Conservation (phyloP, 2,113 vertebrate genomes). For the Gadus chalcogrammus region DNA sequence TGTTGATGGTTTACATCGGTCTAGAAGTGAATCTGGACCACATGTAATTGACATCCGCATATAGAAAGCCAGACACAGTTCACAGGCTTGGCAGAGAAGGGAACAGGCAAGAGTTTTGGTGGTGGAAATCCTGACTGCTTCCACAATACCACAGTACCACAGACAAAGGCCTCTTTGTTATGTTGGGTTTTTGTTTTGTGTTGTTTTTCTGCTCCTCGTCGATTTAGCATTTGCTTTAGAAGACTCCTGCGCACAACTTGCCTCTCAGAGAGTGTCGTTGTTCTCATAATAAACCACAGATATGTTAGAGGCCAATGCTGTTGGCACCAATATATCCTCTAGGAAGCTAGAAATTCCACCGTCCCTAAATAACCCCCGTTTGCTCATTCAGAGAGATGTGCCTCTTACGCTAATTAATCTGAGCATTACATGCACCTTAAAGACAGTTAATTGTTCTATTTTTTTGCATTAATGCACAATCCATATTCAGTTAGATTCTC, state of each 20-base stretch:
- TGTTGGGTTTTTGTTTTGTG: not conserved
- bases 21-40: no score
- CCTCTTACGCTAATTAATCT: no score
- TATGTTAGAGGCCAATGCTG: not conserved
- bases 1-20: no score
- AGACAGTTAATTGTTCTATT: no score
- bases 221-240: conserved; percentile 20
- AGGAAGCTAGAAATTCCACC: conserved; percentile 16
- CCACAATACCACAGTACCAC: conserved; percentile 20
- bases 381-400: no score
- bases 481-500: no score
- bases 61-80: not conserved
- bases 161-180: conserved; percentile 36
- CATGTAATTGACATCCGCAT: not conserved
- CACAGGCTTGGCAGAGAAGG: not conserved
- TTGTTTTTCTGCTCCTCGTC: no score
- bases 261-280: conserved; percentile 13
- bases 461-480: no score
- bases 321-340: conserved; percentile 5
- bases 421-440: no score
- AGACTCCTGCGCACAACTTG: conserved; percentile 2
- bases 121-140: conserved; percentile 15
- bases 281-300: conserved; percentile 29
- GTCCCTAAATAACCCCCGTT: conserved; percentile 20
- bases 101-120: not conserved